These are phyloP conservation scores for Drosophila koepferae DNA, from an alignment of 2,888 invertebrate species.

Conservation along the genomic window DNA sequence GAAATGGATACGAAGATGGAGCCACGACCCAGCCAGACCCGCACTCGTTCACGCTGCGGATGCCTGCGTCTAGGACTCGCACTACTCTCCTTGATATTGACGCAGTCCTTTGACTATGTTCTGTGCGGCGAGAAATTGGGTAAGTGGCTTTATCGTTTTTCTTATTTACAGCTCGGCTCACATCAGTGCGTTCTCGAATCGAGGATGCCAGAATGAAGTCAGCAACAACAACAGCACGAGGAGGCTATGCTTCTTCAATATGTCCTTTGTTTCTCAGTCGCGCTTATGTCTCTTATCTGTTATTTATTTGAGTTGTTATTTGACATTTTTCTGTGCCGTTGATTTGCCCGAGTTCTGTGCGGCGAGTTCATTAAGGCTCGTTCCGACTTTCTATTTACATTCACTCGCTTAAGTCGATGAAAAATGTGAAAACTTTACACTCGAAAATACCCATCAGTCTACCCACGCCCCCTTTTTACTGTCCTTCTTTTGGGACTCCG, in stretches of 20 bases:
- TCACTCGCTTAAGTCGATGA: conserved; percentile 65
- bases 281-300: conserved; percentile 62
- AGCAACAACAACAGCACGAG: conserved; percentile 21
- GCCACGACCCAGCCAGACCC: conserved; percentile 25
- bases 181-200: conserved; percentile 49
- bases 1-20: conserved; percentile 16
- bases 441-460: conserved; percentile 48
- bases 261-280: conserved; percentile 46
- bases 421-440: conserved; percentile 71
- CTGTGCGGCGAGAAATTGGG: conserved; percentile 82
- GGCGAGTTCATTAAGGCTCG: conserved; percentile 58
- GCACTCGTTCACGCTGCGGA: conserved; percentile 11
- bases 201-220: conserved; percentile 39
- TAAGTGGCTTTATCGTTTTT: conserved; percentile 72
- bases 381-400: conserved; percentile 55
- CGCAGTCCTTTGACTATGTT: conserved; percentile 64
- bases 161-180: conserved; percentile 68
- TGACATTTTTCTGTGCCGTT: conserved; percentile 74
- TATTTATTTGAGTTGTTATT: conserved; percentile 71
- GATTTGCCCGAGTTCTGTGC: conserved; percentile 38
- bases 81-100: conserved; percentile 62
- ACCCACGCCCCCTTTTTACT: neutral
- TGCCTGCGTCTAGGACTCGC: conserved; percentile 36
- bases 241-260: conserved; percentile 6
- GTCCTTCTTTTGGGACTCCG: neutral